Evolutionary conservation across 92 coral and sea anemone genomes (phyloP), one percentile per base, ranked within the genome.

Genomic region (Siderastrea siderea): DNA sequence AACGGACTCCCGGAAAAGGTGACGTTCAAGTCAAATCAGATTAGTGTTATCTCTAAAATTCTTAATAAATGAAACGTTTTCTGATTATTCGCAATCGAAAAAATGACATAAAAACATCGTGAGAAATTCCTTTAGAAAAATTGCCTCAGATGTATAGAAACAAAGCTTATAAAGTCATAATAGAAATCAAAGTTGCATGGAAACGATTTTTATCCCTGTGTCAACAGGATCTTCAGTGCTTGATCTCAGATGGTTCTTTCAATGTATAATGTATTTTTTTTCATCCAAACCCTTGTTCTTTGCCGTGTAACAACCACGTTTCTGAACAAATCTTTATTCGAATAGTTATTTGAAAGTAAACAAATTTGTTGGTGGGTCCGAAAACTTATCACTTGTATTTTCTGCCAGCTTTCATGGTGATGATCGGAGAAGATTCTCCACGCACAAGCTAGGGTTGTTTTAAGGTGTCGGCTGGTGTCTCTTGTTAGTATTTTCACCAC

Each of bases 31-130:
- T 48, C 80, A 84, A 84, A 84, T 84, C 80, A 84, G 73, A 73
- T 84, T 74, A 84, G 80, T 63, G 87, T 74, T 74, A 84, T 48
- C 80, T 84, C 68, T 1, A 84, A 63, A 61, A 84, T 84, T 84
- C 80, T 84, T 84, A 63, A 74, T 73, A 84, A 84, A 84, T 84
- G 63, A 73, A 84, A 84, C 65, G 73, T 46, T 84, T 61, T 84
- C 87, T 73, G 72, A 61, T 84, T 73, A 64, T 61, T 63, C 55
- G 64, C 80, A 84, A 74, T 72, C 65, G 73, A 73, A 51, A 84
- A 73, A 46, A 74, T 83, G 80, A 71, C 54, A 83, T 55, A 51
- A 70, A 81, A 70, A 70, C 68, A 69, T 61, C 51, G 50, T 51
- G 60, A 83, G 63, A 60, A 83, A 73, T 84, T 84, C 87, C 80